Conservation (phyloP, 2,888 invertebrate genomes). For the Deilephila porcellus region DNA sequence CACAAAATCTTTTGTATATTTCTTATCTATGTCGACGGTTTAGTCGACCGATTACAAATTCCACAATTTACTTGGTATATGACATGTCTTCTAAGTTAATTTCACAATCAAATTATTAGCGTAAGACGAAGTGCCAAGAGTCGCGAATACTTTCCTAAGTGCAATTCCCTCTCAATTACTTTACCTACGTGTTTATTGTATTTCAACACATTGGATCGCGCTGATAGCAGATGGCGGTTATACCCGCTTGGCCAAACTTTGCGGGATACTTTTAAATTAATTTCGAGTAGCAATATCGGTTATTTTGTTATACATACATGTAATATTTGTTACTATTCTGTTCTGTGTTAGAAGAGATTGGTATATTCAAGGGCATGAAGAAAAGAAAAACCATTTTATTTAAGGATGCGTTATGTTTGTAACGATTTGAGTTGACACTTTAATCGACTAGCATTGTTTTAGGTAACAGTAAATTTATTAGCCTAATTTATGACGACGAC, state of each 20-base stretch:
- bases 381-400: background rate
- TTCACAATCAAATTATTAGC: constrained; percentile 54
- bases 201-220: constrained; percentile 12
- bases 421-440: background rate
- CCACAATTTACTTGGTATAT: background rate
- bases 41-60: background rate
- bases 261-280: constrained; percentile 57
- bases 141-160: constrained; percentile 72
- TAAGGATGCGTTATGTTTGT: background rate
- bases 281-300: constrained; percentile 4
- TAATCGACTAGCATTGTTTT: background rate
- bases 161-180: constrained; percentile 78
- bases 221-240: background rate
- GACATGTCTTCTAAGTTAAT: constrained; percentile 7
- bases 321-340: background rate
- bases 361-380: constrained; percentile 11
- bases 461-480: background rate
- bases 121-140: constrained; percentile 82
- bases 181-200: constrained; percentile 49
- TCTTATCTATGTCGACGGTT: background rate
- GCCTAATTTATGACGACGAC: constrained; percentile 19
- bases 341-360: background rate
- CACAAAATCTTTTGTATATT: constrained; percentile 1
- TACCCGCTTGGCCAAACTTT: constrained; percentile 58
- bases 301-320: background rate